These are phyloP conservation scores for Dynastes hyllus DNA, from an alignment of 2,888 invertebrate species.

Conservation along the genomic window DNA sequence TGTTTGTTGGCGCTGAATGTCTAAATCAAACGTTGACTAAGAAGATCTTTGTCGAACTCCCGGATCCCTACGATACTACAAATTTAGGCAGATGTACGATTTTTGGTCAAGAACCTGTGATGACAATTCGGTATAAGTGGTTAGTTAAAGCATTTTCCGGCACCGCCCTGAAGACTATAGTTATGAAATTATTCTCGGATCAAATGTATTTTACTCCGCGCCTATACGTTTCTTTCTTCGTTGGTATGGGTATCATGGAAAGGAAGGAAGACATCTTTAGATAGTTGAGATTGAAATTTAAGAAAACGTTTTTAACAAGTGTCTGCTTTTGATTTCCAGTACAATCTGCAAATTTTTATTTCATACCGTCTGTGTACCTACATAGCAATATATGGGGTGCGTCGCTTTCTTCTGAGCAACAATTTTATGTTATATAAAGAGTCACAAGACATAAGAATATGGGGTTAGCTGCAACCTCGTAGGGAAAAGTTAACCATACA, in stretches of 20 bases:
- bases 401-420: conserved; percentile 90
- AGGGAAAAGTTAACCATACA: too few relatives aligned
- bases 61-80: conserved; percentile 72
- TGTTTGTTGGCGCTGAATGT: conserved; percentile 86
- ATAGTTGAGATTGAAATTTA: conserved; percentile 82
- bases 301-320: conserved; percentile 82
- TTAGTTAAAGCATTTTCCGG: conserved; percentile 82
- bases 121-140: conserved; percentile 82
- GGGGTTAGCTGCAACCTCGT: too few relatives aligned
- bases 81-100: conserved; percentile 76
- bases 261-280: conserved; percentile 79
- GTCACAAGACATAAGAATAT: conserved; percentile 28
- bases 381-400: conserved; percentile 84
- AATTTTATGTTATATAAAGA: conserved; percentile 86
- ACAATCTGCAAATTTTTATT: conserved; percentile 84
- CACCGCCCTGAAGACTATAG: conserved; percentile 76
- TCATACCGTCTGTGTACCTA: conserved; percentile 79
- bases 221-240: conserved; percentile 82
- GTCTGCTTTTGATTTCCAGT: conserved; percentile 90
- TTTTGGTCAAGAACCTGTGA: conserved; percentile 78
- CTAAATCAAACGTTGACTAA: conserved; percentile 85
- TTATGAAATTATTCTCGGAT: conserved; percentile 82
- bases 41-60: conserved; percentile 72
- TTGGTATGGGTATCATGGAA: conserved; percentile 86
- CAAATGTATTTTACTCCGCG: conserved; percentile 86